A percentile compares a stretch with the other conserved stretches of the same genome.
Evolutionary conservation across 1,140 invertebrate species (phyloP).

Genomic region (Tetragonula clypearis): DNA sequence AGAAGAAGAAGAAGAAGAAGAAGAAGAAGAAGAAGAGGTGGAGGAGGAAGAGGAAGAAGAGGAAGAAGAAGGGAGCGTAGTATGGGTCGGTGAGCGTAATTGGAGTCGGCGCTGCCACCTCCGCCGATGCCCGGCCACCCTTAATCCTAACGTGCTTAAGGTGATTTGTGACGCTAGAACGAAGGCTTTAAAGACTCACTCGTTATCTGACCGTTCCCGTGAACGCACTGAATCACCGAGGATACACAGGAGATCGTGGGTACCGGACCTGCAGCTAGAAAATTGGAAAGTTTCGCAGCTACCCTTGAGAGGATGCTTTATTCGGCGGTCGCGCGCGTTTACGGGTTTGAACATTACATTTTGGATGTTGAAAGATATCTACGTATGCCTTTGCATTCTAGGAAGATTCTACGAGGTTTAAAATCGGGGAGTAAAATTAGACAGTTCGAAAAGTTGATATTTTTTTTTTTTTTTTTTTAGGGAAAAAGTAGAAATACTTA

Average conservation of each 20-base stretch:
- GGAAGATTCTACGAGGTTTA: no score
- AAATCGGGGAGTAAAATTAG: no score
- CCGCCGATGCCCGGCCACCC: constrained; percentile 29
- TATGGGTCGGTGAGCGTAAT: constrained; percentile 53
- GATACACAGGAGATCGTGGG: constrained; percentile 12
- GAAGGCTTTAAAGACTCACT: constrained; percentile 62
- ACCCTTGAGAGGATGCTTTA: not conserved
- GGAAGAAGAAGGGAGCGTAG: not conserved
- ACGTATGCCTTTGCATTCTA: no score
- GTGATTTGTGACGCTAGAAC: constrained; percentile 69
- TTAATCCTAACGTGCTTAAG: constrained; percentile 65
- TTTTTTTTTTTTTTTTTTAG: no score
- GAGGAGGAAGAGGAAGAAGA: not conserved
- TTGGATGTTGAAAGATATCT: no score
- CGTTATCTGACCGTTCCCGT: constrained; percentile 56
- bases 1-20: no score
- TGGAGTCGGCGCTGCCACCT: constrained; percentile 44
- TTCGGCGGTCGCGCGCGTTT: not conserved
- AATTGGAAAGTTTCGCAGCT: constrained; percentile 10
- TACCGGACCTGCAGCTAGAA: not conserved
- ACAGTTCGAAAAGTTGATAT: no score
- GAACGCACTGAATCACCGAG: constrained; percentile 46
- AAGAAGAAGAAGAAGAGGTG: constrained; percentile 14
- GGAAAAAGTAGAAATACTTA: no score
- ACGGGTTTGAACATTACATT: no score